Base-by-base conservation (phyloP, 2,888 invertebrate species). In the Microctonus hyperodae region DNA sequence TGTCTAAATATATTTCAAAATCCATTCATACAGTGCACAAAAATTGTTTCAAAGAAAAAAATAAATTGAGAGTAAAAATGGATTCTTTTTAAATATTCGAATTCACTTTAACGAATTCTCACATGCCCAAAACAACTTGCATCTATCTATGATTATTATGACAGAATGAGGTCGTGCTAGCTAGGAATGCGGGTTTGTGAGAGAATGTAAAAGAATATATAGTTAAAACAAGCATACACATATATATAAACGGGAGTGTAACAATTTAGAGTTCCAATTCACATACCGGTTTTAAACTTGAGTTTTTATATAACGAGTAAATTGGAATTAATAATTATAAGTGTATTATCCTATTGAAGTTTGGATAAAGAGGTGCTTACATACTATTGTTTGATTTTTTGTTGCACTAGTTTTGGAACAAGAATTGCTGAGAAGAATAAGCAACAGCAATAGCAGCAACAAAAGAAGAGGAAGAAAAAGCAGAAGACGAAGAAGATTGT, bases 141-240 rank as follows among this genome's bases (percentile, higher is more conserved):
- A 40, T 11, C 58, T 64, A 51, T 57, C n/a, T n/a, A n/a, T n/a
- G n/a, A 65, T 60, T 37, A 51, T 53, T 31, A 61, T 55, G 55
- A 51, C 44, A 77, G 79, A 81, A 80, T 78, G 79, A 79, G 80
- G 81, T 81, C 81, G 79, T 76, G 76, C 74, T 76, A 78, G 78
- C 76, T 76, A 79, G 81, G 81, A 81, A 81, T 81, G 80, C 81
- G 78, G 80, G 79, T 78, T n/a, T 76, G 79, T 76, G 77, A 60
- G 60, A 60, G 53, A 60, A 50, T 35, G 55, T 55, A 33, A 58
- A 60, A n/a, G n/a, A n/a, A n/a, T n/a, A 56, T 28, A 37, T 61
- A 50, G 48, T 33, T 31, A 25, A 57, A 55, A 28, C 13, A 22
- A 60, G 48, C 59, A 25, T 11, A 10, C 23, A 57, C n/a, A 20